Base-by-base conservation (phyloP, 1,140 invertebrate genomes). In the Delia radicum region DNA sequence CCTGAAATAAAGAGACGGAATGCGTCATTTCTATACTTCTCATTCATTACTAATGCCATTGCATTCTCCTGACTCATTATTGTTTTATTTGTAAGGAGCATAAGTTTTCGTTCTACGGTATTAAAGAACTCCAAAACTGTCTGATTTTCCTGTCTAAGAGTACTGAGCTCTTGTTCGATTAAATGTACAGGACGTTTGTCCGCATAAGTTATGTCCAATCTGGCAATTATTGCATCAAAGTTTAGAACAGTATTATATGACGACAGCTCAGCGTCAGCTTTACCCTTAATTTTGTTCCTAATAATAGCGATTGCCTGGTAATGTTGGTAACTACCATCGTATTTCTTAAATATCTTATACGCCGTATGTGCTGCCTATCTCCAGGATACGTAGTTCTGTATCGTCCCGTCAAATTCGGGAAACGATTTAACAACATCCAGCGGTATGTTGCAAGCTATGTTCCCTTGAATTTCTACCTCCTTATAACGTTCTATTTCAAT, bases 221-320 rank as follows among this genome's bases (percentile, higher is more conserved):
- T 4, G 31, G 31, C 31, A 5, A 33, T 33, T 5, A 33, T 33
- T 5, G 31, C 31, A 4, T 5, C 3, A 31, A 79, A 77, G 74
- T 78, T 79, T 7, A 79, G 65, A 8, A 77, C 72, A 12, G 76
- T 80, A 3, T 55, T 71, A 8, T 75, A 78, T 26, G 75, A 78
- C 1, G 78, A 37, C 3, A 79, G 29, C 7, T 75, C 73, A 7
- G 74, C 69, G 73, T 79, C 74, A 0, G 79, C 79, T 27, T 46
- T 29, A 67, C 48, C 74, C 21, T 67, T 69, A 26, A 80, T 15
- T 63, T 79, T 79, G 37, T 75, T 79, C 12, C 71, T 71, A 13
- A 79, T 75, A 65, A 77, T 79, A 27, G 48, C 63, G 27, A 79
- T 76, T 37, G 76, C 72, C 67, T 76, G 76, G 63, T 77, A 80